Evolutionary conservation across 2,113 vertebrate genomes (phyloP), one percentile per base, ranked within the genome.

Genomic region (Nettapus auritus): DNA sequence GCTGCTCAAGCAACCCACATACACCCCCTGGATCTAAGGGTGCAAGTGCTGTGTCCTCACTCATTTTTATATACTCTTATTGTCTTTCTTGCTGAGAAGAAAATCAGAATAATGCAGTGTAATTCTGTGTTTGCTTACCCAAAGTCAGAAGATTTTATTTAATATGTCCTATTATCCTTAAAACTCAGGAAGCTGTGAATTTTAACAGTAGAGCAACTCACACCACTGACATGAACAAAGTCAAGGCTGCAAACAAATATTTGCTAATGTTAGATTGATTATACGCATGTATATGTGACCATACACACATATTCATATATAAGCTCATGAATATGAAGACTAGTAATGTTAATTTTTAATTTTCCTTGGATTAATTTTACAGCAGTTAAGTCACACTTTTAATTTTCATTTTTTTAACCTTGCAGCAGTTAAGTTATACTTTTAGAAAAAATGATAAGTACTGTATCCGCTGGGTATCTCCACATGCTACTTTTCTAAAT

Each of bases 11-110:
- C 57, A 26, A 57, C 20, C 2, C 1, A 52, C 26, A 40, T 29
- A 57, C 3, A 3, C 12, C 8, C 9, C 34, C 18, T 5, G 17
- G 4, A 12, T 50, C 5, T 59, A n/a, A 22, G 9, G 11, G 17
- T 74, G 38, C 0, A 8, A 73, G 69, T 13, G 55, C 5, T 26
- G 26, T 0, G 0, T 40, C 16, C 33, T 89, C 9, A 21, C 4
- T 70, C 40, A 29, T 55, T 73, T 86, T 33, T 52, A 11, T 15
- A n/a, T 33, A 36, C 3, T 33, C 10, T 52, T 82, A 46, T 14
- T 40, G 60, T 42, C 9, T 2, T 36, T 17, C 48, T 77, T 69
- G 9, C 13, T 53, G 22, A 75, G 34, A 2, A 75, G 29, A 85
- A 85, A 89, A 82, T 53, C 2, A 2, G 16, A 85, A 21, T 21